Percentiles rank a stretch among this genome's conserved stretches.
These are phyloP conservation scores for Solenodon paradoxus DNA, from an alignment of 2,113 vertebrate species.

Conservation along the genomic window DNA sequence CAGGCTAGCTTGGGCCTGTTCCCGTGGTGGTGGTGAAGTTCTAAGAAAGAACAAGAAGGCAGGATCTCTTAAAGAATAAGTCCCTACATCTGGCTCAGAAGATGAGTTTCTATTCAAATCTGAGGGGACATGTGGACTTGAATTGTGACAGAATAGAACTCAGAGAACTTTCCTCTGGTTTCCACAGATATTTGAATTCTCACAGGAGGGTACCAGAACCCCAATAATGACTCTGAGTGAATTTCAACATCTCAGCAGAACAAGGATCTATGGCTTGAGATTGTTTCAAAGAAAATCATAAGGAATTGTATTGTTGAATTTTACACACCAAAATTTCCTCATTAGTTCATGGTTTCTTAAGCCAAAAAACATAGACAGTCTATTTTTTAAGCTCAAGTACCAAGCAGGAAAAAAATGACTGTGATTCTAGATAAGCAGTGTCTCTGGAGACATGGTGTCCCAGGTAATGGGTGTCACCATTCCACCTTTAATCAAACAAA, in stretches of 20 bases:
- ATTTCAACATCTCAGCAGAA: background rate
- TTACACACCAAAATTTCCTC: background rate
- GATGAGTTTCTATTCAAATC: background rate
- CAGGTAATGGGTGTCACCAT: background rate
- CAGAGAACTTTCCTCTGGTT: background rate
- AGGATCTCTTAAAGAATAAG: background rate
- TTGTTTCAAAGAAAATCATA: background rate
- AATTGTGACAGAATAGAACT: background rate
- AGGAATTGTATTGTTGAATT: background rate
- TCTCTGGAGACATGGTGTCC: background rate
- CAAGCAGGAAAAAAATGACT: background rate
- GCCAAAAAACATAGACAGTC: background rate
- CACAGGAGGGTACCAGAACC: background rate
- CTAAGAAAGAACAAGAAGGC: background rate
- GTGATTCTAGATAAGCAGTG: background rate
- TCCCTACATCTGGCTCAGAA: background rate
- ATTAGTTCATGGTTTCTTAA: background rate
- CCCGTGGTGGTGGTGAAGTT: background rate
- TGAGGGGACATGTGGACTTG: background rate
- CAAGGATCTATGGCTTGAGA: background rate
- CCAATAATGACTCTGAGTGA: background rate
- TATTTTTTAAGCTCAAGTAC: background rate
- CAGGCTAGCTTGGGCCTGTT: background rate
- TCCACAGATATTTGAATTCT: background rate
- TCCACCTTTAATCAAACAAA: background rate